phyloP scores from a whole-genome alignment of 2,113 vertebrate genomes.

The Erythrolamprus reginae region DNA sequence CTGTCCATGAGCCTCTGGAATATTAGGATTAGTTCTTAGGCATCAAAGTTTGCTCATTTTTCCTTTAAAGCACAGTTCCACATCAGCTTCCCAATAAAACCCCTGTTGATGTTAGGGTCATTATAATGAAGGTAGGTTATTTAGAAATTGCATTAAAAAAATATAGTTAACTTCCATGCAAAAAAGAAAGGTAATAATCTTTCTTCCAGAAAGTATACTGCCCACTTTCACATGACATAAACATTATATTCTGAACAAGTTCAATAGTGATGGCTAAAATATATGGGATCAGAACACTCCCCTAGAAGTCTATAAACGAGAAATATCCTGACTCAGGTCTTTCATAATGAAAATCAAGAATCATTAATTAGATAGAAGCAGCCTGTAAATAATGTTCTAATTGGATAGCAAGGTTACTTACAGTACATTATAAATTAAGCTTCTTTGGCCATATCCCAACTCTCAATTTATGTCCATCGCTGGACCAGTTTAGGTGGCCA shows the following conservation, averaged over 20 bases:
- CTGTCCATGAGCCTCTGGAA: background rate
- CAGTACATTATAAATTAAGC: background rate
- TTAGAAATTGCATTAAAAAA: background rate
- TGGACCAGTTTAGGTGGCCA: background rate
- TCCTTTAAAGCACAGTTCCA: background rate
- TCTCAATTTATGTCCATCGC: background rate
- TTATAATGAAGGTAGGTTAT: background rate
- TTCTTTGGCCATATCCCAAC: background rate
- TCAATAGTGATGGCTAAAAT: background rate
- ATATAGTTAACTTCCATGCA: background rate
- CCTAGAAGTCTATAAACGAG: background rate
- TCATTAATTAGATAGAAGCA: background rate
- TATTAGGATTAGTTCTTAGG: background rate
- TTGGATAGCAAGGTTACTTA: background rate
- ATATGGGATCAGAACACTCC: background rate
- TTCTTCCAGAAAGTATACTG: background rate
- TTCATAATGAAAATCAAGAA: background rate
- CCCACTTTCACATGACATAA: background rate
- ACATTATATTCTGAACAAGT: background rate
- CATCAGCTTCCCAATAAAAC: background rate
- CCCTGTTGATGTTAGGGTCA: background rate
- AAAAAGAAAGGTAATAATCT: background rate
- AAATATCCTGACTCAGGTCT: background rate
- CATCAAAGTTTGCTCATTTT: background rate
- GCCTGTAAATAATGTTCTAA: background rate